phyloP scores from a whole-genome alignment of 1,140 invertebrate genomes.

The Teleopsis dalmanni region DNA sequence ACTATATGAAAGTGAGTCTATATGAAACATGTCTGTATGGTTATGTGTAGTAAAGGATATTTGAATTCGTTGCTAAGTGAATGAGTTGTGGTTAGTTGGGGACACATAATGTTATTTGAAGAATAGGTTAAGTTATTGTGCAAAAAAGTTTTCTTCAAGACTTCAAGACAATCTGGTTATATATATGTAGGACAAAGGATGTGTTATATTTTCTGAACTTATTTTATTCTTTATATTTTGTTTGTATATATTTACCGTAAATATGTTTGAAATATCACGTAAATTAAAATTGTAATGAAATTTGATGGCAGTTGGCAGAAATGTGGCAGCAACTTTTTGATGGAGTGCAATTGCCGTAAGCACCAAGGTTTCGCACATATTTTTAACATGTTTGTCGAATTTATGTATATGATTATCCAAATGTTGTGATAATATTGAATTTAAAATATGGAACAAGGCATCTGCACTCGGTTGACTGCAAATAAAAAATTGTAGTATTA shows the following conservation, averaged over 20 bases:
- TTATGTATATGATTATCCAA: slow-evolving; percentile 56
- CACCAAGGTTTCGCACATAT: slow-evolving; percentile 56
- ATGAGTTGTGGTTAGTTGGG: not conserved
- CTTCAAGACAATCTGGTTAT: too few relatives aligned
- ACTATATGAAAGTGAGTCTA: too few relatives aligned
- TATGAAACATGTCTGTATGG: too few relatives aligned
- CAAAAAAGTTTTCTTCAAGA: too few relatives aligned
- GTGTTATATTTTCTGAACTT: too few relatives aligned
- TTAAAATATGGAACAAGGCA: slow-evolving; percentile 75
- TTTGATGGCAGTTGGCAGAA: slow-evolving; percentile 86
- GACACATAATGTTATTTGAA: too few relatives aligned
- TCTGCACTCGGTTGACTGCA: slow-evolving; percentile 75
- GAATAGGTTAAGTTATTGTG: not conserved
- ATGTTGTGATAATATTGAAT: slow-evolving; percentile 73
- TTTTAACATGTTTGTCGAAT: slow-evolving; percentile 38
- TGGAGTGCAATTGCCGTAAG: slow-evolving; percentile 69
- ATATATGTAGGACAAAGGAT: too few relatives aligned
- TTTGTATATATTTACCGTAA: slow-evolving; percentile 65
- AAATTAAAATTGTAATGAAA: slow-evolving; percentile 95
- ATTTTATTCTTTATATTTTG: slow-evolving; percentile 1
- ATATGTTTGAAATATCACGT: slow-evolving; percentile 84
- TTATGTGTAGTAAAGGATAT: too few relatives aligned
- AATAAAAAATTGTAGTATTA: slow-evolving; percentile 2
- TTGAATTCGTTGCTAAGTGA: too few relatives aligned
- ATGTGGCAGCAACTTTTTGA: slow-evolving; percentile 62